These are phyloP conservation scores for Brachionus rubens DNA, from an alignment of 1,140 invertebrate species.

Conservation along the genomic window DNA sequence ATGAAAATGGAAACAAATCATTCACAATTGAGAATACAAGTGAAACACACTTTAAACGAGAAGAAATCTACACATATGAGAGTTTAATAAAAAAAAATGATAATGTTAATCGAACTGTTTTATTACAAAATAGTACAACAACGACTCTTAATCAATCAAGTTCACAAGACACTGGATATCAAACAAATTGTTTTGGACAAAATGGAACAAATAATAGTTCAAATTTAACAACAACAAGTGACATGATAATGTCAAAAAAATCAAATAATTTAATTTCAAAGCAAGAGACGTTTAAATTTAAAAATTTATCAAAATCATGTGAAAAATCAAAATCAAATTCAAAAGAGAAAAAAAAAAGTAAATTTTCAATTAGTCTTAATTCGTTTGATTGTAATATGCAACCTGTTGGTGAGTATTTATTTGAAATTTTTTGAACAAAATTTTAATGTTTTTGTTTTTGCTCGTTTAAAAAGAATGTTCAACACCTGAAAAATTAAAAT, in stretches of 20 bases:
- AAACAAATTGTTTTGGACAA: conserved; percentile 2
- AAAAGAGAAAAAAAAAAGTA: neutral
- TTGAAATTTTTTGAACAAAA: no score
- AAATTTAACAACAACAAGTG: neutral
- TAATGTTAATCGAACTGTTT: neutral
- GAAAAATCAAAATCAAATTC: neutral
- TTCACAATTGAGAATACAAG: neutral
- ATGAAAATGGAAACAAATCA: neutral
- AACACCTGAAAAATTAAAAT: neutral
- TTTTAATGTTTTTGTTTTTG: no score
- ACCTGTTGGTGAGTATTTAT: neutral
- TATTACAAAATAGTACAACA: neutral
- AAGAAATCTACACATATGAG: conserved; percentile 5
- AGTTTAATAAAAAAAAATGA: neutral
- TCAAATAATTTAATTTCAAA: neutral
- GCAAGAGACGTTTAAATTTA: neutral
- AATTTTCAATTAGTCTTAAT: neutral
- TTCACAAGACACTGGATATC: conserved; percentile 37
- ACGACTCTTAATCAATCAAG: conserved; percentile 23
- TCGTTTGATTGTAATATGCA: conserved; percentile 17
- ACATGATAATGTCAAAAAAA: conserved; percentile 14
- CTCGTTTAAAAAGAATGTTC: no score
- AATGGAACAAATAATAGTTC: conserved; percentile 13
- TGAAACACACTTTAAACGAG: neutral
- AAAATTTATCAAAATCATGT: conserved; percentile 14